These are phyloP conservation scores for Xestia rhomboidea DNA, from an alignment of 2,888 invertebrate genomes.

Conservation along the genomic window DNA sequence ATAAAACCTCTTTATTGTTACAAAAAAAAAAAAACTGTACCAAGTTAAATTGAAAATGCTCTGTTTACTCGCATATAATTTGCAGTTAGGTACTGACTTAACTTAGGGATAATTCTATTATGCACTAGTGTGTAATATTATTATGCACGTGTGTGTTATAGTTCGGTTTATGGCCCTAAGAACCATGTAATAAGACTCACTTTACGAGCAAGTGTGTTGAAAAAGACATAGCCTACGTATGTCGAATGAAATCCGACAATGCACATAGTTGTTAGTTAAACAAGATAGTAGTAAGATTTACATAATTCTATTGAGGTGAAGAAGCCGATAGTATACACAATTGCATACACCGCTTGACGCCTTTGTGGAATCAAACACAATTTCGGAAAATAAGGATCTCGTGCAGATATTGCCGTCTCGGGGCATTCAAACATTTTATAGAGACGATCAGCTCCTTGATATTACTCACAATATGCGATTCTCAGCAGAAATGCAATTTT, in stretches of 20 bases:
- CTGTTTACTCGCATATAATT: too few species aligned
- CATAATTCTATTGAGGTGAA: not conserved
- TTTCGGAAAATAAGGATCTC: constrained; percentile 29
- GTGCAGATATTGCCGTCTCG: not conserved
- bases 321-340: not conserved
- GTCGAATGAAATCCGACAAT: not conserved
- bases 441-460: not conserved
- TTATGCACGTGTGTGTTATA: too few species aligned
- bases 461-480: not conserved
- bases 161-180: too few species aligned
- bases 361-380: constrained; percentile 3
- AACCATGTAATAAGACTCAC: too few species aligned
- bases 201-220: too few species aligned
- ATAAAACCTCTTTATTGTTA: too few species aligned
- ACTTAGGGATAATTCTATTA: too few species aligned
- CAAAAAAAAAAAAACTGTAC: too few species aligned
- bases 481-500: constrained; percentile 16
- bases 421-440: constrained; percentile 11
- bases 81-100: too few species aligned
- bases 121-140: too few species aligned
- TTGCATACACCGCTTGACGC: constrained; percentile 8
- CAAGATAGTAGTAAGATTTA: not conserved
- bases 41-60: too few species aligned
- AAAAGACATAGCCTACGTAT: not conserved
- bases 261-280: not conserved